Evolutionary conservation across 2,797 vertebrate species (phyloP).

Genomic region (Chromobotia macracanthus): DNA sequence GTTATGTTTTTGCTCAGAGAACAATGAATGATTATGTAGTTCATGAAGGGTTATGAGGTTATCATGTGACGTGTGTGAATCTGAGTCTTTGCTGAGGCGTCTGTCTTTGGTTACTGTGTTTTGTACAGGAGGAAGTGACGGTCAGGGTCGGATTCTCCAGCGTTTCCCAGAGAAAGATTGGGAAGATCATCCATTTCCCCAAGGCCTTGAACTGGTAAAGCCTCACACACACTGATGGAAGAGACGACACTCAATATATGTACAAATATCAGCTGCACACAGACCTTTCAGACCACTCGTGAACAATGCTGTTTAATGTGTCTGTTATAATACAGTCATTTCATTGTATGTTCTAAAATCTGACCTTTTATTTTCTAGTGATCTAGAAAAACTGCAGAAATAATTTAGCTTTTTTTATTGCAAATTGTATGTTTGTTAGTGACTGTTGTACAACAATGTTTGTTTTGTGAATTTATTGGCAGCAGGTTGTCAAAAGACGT

Average conservation of each 20-base stretch:
- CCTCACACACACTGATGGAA: conserved; percentile 30
- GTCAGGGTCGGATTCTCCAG: conserved; percentile 93
- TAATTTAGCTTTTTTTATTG: too few species aligned
- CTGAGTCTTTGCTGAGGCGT: neutral
- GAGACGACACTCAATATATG: neutral
- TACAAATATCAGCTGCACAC: neutral
- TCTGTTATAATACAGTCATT: too few species aligned
- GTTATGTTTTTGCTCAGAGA: neutral
- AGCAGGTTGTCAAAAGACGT: too few species aligned
- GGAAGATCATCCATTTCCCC: conserved; percentile 96
- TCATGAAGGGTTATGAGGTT: neutral
- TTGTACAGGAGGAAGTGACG: conserved; percentile 85
- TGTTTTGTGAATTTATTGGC: too few species aligned
- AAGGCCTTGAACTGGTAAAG: conserved; percentile 92
- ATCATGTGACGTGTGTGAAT: neutral
- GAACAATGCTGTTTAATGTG: too few species aligned
- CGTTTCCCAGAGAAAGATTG: conserved; percentile 97
- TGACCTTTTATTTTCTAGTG: too few species aligned
- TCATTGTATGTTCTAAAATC: too few species aligned
- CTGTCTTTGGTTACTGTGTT: conserved; percentile 40
- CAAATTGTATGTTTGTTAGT: too few species aligned
- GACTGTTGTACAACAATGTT: too few species aligned
- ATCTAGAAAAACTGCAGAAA: too few species aligned
- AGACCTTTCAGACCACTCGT: too few species aligned
- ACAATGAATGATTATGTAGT: neutral